Evolutionary conservation across 2,888 invertebrate species (phyloP).

Genomic region (Dugesia japonica): DNA sequence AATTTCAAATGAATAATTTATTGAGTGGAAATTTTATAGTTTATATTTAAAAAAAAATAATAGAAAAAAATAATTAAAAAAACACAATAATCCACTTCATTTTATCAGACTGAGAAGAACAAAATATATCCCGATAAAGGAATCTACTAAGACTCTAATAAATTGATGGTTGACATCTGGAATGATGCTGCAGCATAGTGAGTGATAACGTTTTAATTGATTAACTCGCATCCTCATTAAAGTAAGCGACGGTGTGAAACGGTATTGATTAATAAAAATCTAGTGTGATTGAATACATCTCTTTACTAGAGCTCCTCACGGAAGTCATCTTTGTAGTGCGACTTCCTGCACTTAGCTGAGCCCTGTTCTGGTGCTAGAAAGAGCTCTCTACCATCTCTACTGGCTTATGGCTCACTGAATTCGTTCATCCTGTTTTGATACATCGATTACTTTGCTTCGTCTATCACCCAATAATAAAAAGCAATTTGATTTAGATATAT

Average conservation of each 20-base stretch:
- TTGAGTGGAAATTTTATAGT: too few relatives aligned
- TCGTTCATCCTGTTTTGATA: slow-evolving; percentile 20
- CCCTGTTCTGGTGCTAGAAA: not conserved
- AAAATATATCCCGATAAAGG: slow-evolving; percentile 1
- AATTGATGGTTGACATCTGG: slow-evolving; percentile 13
- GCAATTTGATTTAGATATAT: not conserved
- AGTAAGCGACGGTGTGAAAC: slow-evolving; percentile 20
- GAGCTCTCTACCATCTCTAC: slow-evolving; percentile 15
- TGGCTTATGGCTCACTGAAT: slow-evolving; percentile 20
- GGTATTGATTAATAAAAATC: slow-evolving; percentile 14
- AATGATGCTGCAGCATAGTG: slow-evolving; percentile 13
- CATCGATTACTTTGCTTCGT: slow-evolving; percentile 20
- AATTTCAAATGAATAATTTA: too few relatives aligned
- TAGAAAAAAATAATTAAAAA: too few relatives aligned
- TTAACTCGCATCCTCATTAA: slow-evolving; percentile 11
- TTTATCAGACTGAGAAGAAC: not conserved
- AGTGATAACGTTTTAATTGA: slow-evolving; percentile 10
- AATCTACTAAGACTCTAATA: slow-evolving; percentile 11
- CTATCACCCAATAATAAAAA: slow-evolving; percentile 15
- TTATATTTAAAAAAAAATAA: too few relatives aligned
- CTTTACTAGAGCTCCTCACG: slow-evolving; percentile 15
- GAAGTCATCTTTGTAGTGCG: slow-evolving; percentile 20
- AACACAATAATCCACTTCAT: not conserved
- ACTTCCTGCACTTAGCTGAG: slow-evolving; percentile 14
- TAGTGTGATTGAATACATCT: slow-evolving; percentile 16